Conservation (phyloP, 2,797 vertebrate genomes). For the Enteromius radiatus region DNA sequence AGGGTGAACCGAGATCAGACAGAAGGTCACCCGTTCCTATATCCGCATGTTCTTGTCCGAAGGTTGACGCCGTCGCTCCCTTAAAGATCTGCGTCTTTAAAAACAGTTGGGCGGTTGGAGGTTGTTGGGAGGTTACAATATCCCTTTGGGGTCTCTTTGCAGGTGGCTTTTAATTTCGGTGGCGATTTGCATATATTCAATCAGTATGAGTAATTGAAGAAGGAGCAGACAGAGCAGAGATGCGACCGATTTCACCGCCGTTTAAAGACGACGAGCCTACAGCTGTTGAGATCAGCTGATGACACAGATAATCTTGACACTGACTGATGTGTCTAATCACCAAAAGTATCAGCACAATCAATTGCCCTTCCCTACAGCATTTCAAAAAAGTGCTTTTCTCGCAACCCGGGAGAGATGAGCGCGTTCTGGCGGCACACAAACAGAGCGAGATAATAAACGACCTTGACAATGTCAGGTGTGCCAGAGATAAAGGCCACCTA, state of each 20-base stretch:
- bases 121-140: slow-evolving; percentile 58
- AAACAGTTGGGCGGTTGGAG: slow-evolving; percentile 58
- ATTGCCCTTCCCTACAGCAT: slow-evolving; percentile 71
- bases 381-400: slow-evolving; percentile 50
- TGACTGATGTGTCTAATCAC: slow-evolving; percentile 86
- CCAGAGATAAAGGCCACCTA: slow-evolving; percentile 46
- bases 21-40: slow-evolving; percentile 51
- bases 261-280: slow-evolving; percentile 70
- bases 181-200: slow-evolving; percentile 85
- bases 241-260: slow-evolving; percentile 61
- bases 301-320: slow-evolving; percentile 83
- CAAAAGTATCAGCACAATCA: slow-evolving; percentile 80
- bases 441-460: slow-evolving; percentile 17
- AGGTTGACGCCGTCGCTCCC: neutral
- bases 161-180: slow-evolving; percentile 81
- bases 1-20: slow-evolving; percentile 41
- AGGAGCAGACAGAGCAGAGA: slow-evolving; percentile 60
- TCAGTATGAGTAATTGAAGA: slow-evolving; percentile 81
- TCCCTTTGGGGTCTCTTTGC: slow-evolving; percentile 71
- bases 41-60: slow-evolving; percentile 37
- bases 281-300: slow-evolving; percentile 74
- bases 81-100: slow-evolving; percentile 30
- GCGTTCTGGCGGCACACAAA: slow-evolving; percentile 28
- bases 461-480: slow-evolving; percentile 50
- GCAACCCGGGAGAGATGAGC: slow-evolving; percentile 31